Evolutionary conservation across 2,888 invertebrate species (phyloP), one percentile per base, ranked within the genome.

Genomic region (Cheilosia vernalis): DNA sequence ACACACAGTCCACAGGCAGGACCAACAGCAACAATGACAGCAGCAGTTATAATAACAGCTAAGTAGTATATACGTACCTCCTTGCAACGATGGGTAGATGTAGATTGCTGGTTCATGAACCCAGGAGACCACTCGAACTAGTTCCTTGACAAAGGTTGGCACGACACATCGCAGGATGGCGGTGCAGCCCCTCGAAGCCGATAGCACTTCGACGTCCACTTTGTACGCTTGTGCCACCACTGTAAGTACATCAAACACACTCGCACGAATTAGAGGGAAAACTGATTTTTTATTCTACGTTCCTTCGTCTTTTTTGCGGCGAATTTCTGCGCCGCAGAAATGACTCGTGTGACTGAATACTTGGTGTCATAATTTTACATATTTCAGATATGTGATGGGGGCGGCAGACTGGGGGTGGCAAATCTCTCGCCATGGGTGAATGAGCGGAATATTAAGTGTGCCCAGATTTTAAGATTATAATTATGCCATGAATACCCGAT

Each of bases 61-160:
- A 49, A 17, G 55, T 47, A 64, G 13, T 27, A 40, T 66, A 77
- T 88, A 92, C 94, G 93, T 92, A 95, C 95, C 95, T 93, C 95
- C 95, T 94, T 95, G 95, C 78, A 95, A 92, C 81, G 95, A 95
- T 87, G 95, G 95, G 90, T 95, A 95, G 89, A 95, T 95, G 92
- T 94, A 95, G 92, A 95, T 94, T 87, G 95, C 94, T 79, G 95
- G 95, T 90, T 95, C 95, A 92, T 95, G 95, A 88, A 95, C 93
- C 95, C 95, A 95, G 77, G 95, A 95, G 89, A 95, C 95, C 87
- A 95, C 95, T 90, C 95, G 93, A 88, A 95, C 95, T 91, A 95
- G 93, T 92, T 95, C 95, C 92, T 95, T 95, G 88, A 95, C 95
- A 91, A 95, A 95, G 90, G 95, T 94, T 89, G 95, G 95, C 89